Conservation (phyloP, 2,797 vertebrate species). For the Luscinia megarhynchos region DNA sequence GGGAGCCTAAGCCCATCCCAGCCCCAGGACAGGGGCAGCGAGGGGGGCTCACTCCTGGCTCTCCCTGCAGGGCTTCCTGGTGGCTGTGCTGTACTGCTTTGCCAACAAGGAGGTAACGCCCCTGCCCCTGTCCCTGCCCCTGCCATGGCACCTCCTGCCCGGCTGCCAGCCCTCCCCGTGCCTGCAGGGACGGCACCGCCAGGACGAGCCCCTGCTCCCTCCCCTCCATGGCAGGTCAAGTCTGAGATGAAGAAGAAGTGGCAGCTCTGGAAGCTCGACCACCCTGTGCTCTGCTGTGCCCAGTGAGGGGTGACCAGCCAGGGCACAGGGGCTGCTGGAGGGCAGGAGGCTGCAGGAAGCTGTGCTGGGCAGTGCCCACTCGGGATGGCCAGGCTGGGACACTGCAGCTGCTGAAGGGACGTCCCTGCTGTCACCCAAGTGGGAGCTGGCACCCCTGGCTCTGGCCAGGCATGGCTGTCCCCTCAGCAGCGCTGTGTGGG, state of each 20-base stretch:
- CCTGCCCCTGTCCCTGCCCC: not conserved
- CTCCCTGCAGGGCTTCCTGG: constrained; percentile 81
- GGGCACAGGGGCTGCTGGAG: not conserved
- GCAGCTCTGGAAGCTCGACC: constrained; percentile 79
- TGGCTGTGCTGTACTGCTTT: constrained; percentile 87
- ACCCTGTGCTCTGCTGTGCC: constrained; percentile 69
- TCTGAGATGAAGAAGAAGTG: constrained; percentile 83
- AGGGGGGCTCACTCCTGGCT: not conserved
- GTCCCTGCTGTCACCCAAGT: fast-evolving
- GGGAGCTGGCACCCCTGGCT: not conserved
- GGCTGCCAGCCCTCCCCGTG: fast-evolving
- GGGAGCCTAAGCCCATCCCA: not conserved
- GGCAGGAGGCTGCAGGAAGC: not conserved
- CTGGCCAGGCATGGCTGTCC: not conserved
- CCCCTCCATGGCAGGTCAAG: constrained; percentile 73
- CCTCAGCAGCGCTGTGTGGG: not conserved
- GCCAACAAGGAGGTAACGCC: constrained; percentile 81
- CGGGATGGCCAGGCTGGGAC: not conserved
- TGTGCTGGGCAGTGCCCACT: not conserved
- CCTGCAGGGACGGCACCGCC: not conserved
- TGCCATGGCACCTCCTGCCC: not conserved
- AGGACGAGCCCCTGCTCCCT: not conserved
- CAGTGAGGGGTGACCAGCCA: constrained; percentile 62
- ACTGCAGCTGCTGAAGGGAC: not conserved
- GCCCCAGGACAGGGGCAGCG: fast-evolving